Conservation (phyloP, 37 sponge, comb jelly and placozoan species). For the Hexactinellida sp. region DNA sequence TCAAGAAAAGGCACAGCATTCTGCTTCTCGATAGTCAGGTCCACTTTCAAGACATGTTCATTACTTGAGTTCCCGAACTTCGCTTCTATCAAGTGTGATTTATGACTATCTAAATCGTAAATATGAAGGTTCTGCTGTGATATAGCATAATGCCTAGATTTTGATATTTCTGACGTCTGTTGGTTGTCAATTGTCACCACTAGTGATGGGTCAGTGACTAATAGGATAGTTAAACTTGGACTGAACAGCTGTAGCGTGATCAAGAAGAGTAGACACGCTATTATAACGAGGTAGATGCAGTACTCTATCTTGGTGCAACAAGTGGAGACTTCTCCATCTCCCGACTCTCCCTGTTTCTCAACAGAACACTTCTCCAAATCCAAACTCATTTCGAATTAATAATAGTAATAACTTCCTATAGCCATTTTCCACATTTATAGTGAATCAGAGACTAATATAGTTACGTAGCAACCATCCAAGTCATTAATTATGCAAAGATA, state of each 20-base stretch:
- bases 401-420: background rate
- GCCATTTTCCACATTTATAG: too few relatives aligned
- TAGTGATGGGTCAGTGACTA: background rate
- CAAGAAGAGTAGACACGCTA: background rate
- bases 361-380: background rate
- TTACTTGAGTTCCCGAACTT: background rate
- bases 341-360: background rate
- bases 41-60: background rate
- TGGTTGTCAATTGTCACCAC: background rate
- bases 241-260: background rate
- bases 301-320: background rate
- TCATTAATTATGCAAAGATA: too few relatives aligned
- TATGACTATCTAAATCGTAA: background rate
- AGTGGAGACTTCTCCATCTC: background rate
- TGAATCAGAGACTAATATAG: too few relatives aligned
- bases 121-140: background rate
- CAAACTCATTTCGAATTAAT: background rate
- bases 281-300: background rate
- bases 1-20: background rate
- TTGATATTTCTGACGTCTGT: background rate
- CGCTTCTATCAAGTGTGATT: background rate
- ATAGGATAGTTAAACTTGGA: background rate
- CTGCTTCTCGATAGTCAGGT: background rate
- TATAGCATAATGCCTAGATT: too few relatives aligned
- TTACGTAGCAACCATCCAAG: too few relatives aligned